These are phyloP conservation scores for Diogma glabrata DNA, from an alignment of 2,888 invertebrate genomes.

Conservation along the genomic window DNA sequence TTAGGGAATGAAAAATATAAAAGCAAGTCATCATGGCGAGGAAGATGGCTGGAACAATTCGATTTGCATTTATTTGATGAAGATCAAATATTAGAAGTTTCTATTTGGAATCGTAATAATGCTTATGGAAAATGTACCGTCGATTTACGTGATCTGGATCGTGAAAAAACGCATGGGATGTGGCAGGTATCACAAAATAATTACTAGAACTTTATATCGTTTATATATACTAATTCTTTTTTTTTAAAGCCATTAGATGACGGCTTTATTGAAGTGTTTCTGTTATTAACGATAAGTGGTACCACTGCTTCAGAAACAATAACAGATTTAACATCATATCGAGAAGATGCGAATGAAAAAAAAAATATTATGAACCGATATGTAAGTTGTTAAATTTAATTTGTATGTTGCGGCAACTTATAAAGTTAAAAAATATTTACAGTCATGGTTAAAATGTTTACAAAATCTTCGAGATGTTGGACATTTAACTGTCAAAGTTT, in stretches of 20 bases:
- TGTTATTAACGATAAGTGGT: conserved; percentile 89
- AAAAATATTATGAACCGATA: conserved; percentile 43
- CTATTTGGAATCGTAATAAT: conserved; percentile 54
- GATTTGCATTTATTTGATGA: conserved; percentile 94
- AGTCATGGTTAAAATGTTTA: conserved; percentile 50
- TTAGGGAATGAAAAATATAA: conserved; percentile 97
- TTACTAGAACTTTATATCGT: neutral
- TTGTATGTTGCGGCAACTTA: too few relatives aligned
- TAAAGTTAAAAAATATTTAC: neutral
- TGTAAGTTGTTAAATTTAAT: conserved; percentile 10
- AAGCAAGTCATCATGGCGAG: conserved; percentile 79
- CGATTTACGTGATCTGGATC: conserved; percentile 69
- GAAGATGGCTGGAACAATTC: conserved; percentile 93
- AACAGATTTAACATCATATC: conserved; percentile 77
- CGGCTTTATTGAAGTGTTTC: conserved; percentile 68
- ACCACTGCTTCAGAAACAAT: conserved; percentile 88
- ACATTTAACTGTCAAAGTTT: conserved; percentile 88
- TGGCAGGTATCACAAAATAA: conserved; percentile 45
- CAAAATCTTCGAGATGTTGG: conserved; percentile 78
- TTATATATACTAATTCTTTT: too few relatives aligned
- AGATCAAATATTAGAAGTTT: conserved; percentile 82
- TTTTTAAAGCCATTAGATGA: conserved; percentile 60
- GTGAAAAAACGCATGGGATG: conserved; percentile 83
- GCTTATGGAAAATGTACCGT: conserved; percentile 59
- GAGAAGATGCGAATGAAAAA: conserved; percentile 63